A percentile compares a stretch with the other conserved stretches of the same genome.
These are phyloP conservation scores for Tichodroma muraria DNA, from an alignment of 2,113 vertebrate species.

Conservation along the genomic window DNA sequence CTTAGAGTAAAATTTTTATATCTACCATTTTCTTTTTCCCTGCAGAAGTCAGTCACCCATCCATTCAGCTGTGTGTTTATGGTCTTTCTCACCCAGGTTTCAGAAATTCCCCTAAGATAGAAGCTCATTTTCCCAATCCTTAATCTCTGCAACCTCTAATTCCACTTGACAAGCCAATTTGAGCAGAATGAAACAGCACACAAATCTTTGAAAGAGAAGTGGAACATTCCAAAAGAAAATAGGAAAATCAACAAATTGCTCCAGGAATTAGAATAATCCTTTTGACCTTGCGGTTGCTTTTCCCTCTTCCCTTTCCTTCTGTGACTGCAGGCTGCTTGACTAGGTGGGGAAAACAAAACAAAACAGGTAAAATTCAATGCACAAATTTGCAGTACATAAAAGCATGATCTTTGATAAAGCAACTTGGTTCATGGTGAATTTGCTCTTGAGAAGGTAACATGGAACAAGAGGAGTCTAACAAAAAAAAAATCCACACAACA, in stretches of 20 bases:
- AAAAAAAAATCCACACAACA: background rate
- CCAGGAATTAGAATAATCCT: background rate
- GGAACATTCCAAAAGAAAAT: constrained; percentile 14
- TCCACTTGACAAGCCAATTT: background rate
- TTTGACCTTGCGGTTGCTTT: background rate
- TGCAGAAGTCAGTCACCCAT: background rate
- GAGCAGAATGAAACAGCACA: background rate
- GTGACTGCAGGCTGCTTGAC: background rate
- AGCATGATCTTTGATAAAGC: background rate
- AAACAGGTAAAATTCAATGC: background rate
- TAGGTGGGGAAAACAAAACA: background rate
- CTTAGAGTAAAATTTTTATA: background rate
- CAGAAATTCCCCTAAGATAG: background rate
- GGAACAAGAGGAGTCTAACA: background rate
- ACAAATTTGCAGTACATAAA: background rate
- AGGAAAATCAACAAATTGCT: background rate
- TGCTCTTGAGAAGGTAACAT: background rate
- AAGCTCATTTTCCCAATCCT: background rate
- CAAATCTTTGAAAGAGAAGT: background rate
- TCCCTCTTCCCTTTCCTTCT: background rate
- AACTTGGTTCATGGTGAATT: background rate
- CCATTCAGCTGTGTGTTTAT: background rate
- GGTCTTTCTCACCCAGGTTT: background rate
- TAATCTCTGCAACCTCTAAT: constrained; percentile 25
- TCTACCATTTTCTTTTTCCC: background rate